Conservation (phyloP, 2,888 invertebrate species). For the Luperina nickerlii region DNA sequence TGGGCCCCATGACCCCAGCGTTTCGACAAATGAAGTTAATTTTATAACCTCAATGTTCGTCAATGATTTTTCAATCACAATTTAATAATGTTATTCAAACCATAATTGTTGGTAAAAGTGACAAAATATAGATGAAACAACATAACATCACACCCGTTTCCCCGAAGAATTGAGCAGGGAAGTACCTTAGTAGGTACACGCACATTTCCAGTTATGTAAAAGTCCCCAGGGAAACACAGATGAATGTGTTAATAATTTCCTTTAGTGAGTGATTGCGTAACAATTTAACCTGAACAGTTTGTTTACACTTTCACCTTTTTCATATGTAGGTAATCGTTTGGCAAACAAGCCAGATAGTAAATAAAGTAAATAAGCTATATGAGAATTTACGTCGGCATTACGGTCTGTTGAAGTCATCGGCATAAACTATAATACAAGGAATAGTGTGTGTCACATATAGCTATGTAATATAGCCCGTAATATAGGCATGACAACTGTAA, state of each 20-base stretch:
- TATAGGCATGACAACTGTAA: neutral
- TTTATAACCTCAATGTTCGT: too few relatives aligned
- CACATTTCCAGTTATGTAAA: neutral
- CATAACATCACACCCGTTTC: neutral
- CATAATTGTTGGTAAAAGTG: too few relatives aligned
- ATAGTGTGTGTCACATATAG: neutral
- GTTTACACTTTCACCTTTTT: neutral
- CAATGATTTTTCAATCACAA: too few relatives aligned
- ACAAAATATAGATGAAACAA: neutral
- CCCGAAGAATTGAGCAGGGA: neutral
- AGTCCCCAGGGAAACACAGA: neutral
- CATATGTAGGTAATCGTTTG: slow-evolving; percentile 4
- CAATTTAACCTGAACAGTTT: neutral
- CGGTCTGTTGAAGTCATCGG: slow-evolving; percentile 30
- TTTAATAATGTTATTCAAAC: too few relatives aligned
- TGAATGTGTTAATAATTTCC: neutral
- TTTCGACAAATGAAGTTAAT: too few relatives aligned
- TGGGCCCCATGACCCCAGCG: too few relatives aligned
- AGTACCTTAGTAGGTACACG: neutral
- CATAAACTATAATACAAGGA: neutral
- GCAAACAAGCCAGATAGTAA: slow-evolving; percentile 14
- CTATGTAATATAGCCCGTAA: too few relatives aligned
- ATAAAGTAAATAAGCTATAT: slow-evolving; percentile 7
- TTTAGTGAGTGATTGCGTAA: neutral
- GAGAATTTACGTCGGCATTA: slow-evolving; percentile 11